Evolutionary conservation across 2,113 vertebrate species (phyloP).

Genomic region (Neolamprologus fasciatus): DNA sequence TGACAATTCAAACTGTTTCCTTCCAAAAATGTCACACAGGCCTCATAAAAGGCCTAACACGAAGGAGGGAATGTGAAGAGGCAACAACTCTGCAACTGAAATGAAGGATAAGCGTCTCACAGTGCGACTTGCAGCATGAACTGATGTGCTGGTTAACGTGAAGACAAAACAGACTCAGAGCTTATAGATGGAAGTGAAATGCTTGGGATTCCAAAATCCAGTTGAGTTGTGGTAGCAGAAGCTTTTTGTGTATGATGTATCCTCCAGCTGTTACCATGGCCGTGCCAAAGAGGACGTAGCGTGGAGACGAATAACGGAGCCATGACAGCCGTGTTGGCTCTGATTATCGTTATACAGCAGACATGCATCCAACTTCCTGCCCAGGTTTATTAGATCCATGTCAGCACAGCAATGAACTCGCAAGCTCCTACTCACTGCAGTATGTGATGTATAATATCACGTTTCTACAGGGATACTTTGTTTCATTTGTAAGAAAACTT

Average conservation of each 20-base stretch:
- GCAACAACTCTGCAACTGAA: background rate
- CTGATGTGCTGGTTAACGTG: background rate
- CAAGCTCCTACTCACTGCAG: background rate
- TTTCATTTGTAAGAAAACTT: background rate
- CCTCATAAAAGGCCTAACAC: accelerated
- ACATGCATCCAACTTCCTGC: background rate
- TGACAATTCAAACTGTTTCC: background rate
- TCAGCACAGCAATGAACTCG: background rate
- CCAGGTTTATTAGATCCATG: background rate
- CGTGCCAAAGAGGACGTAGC: background rate
- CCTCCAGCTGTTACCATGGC: background rate
- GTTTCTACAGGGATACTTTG: accelerated
- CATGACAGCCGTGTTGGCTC: background rate
- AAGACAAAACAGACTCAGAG: background rate
- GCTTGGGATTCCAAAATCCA: background rate
- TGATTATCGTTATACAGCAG: background rate
- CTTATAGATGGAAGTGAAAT: background rate
- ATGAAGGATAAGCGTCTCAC: background rate
- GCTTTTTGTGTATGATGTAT: background rate
- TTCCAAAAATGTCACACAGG: background rate
- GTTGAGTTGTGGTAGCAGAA: background rate
- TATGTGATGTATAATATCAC: background rate
- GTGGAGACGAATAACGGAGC: background rate
- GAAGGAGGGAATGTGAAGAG: background rate
- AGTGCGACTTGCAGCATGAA: background rate